Conservation (phyloP, 2,113 vertebrate genomes). For the Oophaga pumilio region DNA sequence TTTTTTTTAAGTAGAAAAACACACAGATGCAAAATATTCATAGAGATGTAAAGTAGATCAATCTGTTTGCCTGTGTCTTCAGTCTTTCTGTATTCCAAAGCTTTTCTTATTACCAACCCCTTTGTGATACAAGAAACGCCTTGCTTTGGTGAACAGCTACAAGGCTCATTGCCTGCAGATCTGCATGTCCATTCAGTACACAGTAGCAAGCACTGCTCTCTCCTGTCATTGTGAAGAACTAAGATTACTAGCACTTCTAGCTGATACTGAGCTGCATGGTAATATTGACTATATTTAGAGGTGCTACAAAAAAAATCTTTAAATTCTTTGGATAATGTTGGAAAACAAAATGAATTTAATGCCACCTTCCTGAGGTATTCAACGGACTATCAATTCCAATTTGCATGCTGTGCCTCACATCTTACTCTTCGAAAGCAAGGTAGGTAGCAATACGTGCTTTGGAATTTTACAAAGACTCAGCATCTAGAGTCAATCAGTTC, state of each 20-base stretch:
- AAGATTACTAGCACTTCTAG: neutral
- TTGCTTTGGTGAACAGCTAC: neutral
- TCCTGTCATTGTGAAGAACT: neutral
- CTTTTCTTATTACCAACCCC: neutral
- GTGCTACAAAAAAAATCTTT: neutral
- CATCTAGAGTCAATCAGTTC: neutral
- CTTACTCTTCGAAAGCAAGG: neutral
- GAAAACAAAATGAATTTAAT: neutral
- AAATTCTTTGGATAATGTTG: constrained; percentile 3
- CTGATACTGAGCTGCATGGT: neutral
- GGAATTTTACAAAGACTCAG: neutral
- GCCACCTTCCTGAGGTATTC: neutral
- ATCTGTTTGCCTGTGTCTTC: neutral
- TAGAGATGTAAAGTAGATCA: neutral
- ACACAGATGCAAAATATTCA: neutral
- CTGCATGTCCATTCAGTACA: neutral
- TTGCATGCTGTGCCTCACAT: neutral
- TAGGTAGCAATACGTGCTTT: neutral
- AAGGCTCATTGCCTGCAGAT: constrained; percentile 25
- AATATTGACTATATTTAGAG: neutral
- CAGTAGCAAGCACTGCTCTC: constrained; percentile 2
- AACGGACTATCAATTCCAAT: neutral
- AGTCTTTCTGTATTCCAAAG: constrained; percentile 1
- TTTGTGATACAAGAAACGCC: constrained; percentile 33
- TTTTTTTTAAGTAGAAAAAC: neutral